Conservation (phyloP, 2,113 vertebrate genomes). For the Pavo muticus region DNA sequence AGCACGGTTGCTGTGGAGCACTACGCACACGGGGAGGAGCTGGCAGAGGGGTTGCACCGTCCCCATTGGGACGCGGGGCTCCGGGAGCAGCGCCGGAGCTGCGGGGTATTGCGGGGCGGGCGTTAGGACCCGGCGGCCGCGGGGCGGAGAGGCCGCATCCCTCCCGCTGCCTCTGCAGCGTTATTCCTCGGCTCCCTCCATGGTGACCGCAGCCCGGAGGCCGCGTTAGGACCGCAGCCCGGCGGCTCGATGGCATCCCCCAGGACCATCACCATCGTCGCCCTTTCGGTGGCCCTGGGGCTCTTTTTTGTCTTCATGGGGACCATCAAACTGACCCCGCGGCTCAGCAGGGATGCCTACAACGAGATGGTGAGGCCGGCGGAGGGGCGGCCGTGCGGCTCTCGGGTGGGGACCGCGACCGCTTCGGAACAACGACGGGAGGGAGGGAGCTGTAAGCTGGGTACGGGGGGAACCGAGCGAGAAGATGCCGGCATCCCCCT, state of each 20-base stretch:
- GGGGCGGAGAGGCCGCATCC: conserved; percentile 65
- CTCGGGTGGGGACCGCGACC: background rate
- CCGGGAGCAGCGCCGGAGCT: background rate
- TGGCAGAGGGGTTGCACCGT: background rate
- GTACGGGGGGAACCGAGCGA: background rate
- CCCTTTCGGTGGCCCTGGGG: conserved; percentile 93
- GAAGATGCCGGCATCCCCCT: background rate
- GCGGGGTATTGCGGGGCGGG: background rate
- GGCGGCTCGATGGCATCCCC: conserved; percentile 89
- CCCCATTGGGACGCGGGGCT: background rate
- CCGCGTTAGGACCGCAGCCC: conserved; percentile 42
- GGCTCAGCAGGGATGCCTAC: conserved; percentile 96
- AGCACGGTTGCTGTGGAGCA: background rate
- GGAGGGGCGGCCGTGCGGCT: background rate
- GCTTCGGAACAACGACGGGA: background rate
- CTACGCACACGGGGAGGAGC: background rate
- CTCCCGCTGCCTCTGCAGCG: conserved; percentile 58
- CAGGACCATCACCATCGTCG: conserved; percentile 91
- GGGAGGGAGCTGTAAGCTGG: too few species aligned
- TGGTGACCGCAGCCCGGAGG: conserved; percentile 62
- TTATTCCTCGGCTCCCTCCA: conserved; percentile 57
- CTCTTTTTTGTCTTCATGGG: conserved; percentile 99
- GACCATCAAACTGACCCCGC: conserved; percentile 95
- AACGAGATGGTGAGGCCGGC: conserved; percentile 92
- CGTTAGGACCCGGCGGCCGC: conserved; percentile 77